Conservation (phyloP, 2,797 vertebrate genomes). For the Chlorospingus flavigularis region DNA sequence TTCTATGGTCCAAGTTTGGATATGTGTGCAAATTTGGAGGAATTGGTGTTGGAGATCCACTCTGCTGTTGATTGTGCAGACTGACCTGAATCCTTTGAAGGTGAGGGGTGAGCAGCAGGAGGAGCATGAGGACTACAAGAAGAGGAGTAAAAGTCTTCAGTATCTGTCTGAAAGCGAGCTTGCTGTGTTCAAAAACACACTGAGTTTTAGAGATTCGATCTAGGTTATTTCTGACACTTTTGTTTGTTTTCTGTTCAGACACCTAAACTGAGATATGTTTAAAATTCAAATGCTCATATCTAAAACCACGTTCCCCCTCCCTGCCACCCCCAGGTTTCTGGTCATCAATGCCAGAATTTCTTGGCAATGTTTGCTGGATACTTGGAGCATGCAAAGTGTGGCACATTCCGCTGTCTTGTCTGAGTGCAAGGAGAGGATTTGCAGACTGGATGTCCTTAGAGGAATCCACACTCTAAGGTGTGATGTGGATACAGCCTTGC, state of each 20-base stretch:
- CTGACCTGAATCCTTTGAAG: not conserved
- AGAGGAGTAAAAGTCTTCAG: not conserved
- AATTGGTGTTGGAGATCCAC: not conserved
- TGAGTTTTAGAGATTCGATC: not conserved
- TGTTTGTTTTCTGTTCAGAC: not conserved
- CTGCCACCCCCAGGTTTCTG: not conserved
- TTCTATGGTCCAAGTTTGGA: not conserved
- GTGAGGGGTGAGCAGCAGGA: not conserved
- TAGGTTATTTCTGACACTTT: not conserved
- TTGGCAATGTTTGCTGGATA: not conserved
- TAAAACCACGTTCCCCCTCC: not conserved
- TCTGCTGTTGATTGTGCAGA: not conserved
- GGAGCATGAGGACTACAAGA: not conserved
- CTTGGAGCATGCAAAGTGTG: not conserved
- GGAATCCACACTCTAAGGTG: accelerated
- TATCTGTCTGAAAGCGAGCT: not conserved
- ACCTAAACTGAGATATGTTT: not conserved
- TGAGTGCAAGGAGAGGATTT: not conserved
- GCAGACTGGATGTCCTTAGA: not conserved
- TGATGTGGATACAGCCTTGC: not conserved
- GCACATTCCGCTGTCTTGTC: not conserved
- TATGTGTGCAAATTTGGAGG: not conserved
- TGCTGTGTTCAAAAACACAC: not conserved
- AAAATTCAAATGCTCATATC: not conserved
- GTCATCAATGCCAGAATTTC: not conserved